A percentile compares a stretch with the other conserved stretches of the same genome.
Evolutionary conservation across 2,113 vertebrate genomes (phyloP).

Genomic region (Heteronetta atricapilla): DNA sequence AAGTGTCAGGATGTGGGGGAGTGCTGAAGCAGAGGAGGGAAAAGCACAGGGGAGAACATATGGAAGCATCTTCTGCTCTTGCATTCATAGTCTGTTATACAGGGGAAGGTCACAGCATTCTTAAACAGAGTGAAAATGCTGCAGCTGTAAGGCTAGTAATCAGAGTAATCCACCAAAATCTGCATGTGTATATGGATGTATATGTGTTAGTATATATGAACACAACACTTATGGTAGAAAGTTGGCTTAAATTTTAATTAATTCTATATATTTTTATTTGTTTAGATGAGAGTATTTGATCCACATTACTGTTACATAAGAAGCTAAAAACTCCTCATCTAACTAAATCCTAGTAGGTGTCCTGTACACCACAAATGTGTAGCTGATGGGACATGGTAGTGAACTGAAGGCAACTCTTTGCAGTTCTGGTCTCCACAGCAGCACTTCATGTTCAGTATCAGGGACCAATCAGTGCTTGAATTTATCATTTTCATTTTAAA

Average conservation of each 20-base stretch:
- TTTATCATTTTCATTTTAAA: background rate
- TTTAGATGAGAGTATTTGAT: background rate
- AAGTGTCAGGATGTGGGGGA: background rate
- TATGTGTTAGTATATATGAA: background rate
- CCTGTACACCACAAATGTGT: background rate
- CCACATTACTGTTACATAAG: background rate
- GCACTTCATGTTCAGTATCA: background rate
- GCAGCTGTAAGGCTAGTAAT: background rate
- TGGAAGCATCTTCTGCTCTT: background rate
- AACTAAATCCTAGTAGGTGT: background rate
- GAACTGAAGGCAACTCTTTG: background rate
- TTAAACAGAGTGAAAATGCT: background rate
- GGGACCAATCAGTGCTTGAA: background rate
- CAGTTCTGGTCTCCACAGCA: background rate
- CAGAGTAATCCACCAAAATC: background rate
- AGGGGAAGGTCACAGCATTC: background rate
- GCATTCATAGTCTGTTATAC: background rate
- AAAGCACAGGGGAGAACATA: slow-evolving; percentile 18
- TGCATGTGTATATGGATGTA: background rate
- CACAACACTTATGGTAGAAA: background rate
- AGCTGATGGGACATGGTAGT: background rate
- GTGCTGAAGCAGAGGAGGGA: background rate
- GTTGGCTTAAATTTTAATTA: background rate
- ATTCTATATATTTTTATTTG: background rate
- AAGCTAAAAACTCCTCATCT: background rate